Conservation (phyloP, 2,113 vertebrate genomes). For the Potamarius usumacintae region DNA sequence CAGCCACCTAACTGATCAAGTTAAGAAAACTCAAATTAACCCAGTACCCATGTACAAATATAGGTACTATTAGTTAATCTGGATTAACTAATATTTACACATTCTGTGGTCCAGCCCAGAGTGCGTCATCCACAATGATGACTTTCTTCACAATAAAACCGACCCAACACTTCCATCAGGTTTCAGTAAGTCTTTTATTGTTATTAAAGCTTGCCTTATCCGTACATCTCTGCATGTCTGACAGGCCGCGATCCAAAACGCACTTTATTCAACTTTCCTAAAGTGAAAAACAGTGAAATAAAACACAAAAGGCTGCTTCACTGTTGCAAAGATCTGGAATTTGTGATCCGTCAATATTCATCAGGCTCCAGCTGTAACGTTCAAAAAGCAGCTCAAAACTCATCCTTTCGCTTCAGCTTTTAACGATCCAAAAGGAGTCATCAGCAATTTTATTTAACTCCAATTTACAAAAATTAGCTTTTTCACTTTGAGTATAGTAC, state of each 20-base stretch:
- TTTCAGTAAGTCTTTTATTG: constrained; percentile 7
- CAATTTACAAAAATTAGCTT: not conserved
- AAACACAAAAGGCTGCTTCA: too few species aligned
- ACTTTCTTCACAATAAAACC: not conserved
- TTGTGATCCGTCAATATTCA: not conserved
- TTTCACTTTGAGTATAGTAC: not conserved
- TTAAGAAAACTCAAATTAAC: too few species aligned
- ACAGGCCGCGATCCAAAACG: too few species aligned
- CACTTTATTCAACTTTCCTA: not conserved
- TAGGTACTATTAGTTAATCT: not conserved
- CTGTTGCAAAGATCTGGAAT: too few species aligned
- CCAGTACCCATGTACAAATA: not conserved
- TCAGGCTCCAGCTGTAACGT: not conserved
- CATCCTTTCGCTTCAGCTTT: not conserved
- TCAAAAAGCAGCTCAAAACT: not conserved
- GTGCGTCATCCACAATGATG: not conserved
- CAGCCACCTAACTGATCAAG: not conserved
- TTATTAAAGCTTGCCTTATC: not conserved
- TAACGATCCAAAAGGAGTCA: too few species aligned
- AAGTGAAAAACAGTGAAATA: not conserved
- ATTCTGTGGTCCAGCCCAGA: not conserved
- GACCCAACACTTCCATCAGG: not conserved
- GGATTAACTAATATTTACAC: too few species aligned
- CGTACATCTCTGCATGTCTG: not conserved
- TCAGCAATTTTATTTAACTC: not conserved